Evolutionary conservation across 2,888 invertebrate genomes (phyloP).

Genomic region (Agonopterix subpropinquella): DNA sequence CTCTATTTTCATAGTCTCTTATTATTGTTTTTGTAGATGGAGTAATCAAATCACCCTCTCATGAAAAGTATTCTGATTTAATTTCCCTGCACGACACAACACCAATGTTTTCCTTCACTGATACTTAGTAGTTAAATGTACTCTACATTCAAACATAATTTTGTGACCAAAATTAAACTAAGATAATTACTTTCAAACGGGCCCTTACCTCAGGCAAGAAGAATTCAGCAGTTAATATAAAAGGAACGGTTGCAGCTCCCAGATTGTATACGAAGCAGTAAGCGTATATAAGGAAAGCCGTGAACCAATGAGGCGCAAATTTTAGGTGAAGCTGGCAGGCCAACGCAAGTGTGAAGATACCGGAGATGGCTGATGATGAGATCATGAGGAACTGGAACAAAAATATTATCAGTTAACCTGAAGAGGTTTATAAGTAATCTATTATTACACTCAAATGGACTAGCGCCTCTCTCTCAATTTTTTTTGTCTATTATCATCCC

Average conservation of each 20-base stretch:
- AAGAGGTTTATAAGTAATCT: background rate
- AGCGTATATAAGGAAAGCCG: constrained; percentile 41
- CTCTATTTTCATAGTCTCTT: background rate
- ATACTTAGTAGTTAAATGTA: too few species aligned
- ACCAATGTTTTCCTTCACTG: background rate
- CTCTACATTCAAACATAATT: background rate
- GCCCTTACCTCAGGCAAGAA: constrained; percentile 58
- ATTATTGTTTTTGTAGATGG: background rate
- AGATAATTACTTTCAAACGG: too few species aligned
- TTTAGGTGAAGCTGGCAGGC: constrained; percentile 40
- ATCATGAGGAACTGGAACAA: constrained; percentile 37
- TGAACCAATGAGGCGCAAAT: constrained; percentile 51
- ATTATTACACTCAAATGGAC: background rate
- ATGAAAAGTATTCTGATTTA: background rate
- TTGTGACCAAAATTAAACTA: background rate
- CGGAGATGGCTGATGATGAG: constrained; percentile 32
- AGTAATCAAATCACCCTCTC: background rate
- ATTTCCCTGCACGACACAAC: background rate
- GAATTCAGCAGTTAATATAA: constrained; percentile 58
- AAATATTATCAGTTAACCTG: background rate
- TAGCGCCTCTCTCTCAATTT: too few species aligned
- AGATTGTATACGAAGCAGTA: constrained; percentile 57
- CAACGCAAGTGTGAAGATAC: constrained; percentile 36
- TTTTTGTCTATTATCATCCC: too few species aligned
- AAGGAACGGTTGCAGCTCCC: constrained; percentile 62